phyloP scores from a whole-genome alignment of 1,140 invertebrate species.

The Drosophila pruinosa region DNA sequence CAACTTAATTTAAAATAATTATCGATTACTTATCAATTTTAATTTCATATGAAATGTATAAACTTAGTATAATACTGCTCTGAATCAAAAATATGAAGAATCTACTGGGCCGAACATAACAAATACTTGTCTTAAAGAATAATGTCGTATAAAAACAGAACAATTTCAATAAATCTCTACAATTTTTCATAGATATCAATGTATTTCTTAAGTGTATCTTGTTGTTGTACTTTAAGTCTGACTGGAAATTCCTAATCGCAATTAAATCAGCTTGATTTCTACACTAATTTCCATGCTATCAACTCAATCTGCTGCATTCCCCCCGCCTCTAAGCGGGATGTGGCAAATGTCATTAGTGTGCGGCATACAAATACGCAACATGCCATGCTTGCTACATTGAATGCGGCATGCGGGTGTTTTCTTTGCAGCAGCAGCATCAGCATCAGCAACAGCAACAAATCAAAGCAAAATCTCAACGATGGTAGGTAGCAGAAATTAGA shows the following conservation, averaged over 20 bases:
- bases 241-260: not conserved
- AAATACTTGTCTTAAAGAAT: too few relatives aligned
- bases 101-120: too few relatives aligned
- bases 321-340: not conserved
- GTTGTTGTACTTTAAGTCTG: not conserved
- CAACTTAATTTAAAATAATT: too few relatives aligned
- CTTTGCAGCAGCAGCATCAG: constrained; percentile 2
- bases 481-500: constrained; percentile 74
- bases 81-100: too few relatives aligned
- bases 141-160: too few relatives aligned
- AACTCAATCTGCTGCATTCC: constrained; percentile 13
- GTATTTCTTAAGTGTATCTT: too few relatives aligned
- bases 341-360: constrained; percentile 63
- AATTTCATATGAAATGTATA: too few relatives aligned
- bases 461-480: constrained; percentile 50
- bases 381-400: constrained; percentile 33
- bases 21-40: too few relatives aligned
- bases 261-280: constrained; percentile 1
- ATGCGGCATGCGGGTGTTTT: constrained; percentile 61
- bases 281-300: not conserved
- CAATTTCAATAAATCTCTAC: too few relatives aligned
- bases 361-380: constrained; percentile 68
- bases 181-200: too few relatives aligned
- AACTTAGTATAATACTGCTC: too few relatives aligned
- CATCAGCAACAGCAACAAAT: constrained; percentile 29